Base-by-base conservation (phyloP, 2,797 vertebrate species). In the Enteromius anoplus region DNA sequence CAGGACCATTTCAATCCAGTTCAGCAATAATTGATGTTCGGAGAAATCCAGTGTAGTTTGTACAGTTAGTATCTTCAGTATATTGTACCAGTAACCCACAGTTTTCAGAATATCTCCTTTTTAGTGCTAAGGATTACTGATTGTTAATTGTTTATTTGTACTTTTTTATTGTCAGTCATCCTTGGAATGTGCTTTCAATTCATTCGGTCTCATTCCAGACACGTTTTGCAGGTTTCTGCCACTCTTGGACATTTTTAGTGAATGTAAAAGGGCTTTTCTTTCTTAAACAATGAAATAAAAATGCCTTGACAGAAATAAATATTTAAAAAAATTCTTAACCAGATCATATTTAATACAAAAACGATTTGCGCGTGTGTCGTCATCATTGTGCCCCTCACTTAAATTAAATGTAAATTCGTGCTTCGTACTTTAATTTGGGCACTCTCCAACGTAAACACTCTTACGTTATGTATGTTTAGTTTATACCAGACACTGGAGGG, bases 21-120 rank as follows among this genome's bases (percentile, higher is more conserved):
- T 94, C 94, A 0, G 89, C 93, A 10, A 95, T 97, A 66, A 99
- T 98, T 0, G 97, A 98, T 0, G 96, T 99, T 55, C 93, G 98
- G 89, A 98, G 91, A 89, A 97, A 97, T 81, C 97, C 97, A 0
- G 87, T 98, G 81, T 98, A 95, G 80, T 17, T 73, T 69, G 51
- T 75, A 78, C 60, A 72, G 23, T n/a, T 75, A 37, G 55, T 32
- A 49, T 19, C n/a, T n/a, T 64, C 2, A 37, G 37, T 32, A 42
- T 32, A 58, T 32, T 3, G 17, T 3, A 49, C 53, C 5, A 73
- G 45, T 66, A 32, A 66, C 65, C 29, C 8, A 9, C 1, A 5
- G 21, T 34, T 80, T 82, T 68, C 2, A 69, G 26, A 82, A 45
- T 69, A 82, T 76, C 12, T 72, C 4, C 58, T 15, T 53, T 70